Conservation (phyloP, 1,140 invertebrate genomes). For the Orchestia grillus region DNA sequence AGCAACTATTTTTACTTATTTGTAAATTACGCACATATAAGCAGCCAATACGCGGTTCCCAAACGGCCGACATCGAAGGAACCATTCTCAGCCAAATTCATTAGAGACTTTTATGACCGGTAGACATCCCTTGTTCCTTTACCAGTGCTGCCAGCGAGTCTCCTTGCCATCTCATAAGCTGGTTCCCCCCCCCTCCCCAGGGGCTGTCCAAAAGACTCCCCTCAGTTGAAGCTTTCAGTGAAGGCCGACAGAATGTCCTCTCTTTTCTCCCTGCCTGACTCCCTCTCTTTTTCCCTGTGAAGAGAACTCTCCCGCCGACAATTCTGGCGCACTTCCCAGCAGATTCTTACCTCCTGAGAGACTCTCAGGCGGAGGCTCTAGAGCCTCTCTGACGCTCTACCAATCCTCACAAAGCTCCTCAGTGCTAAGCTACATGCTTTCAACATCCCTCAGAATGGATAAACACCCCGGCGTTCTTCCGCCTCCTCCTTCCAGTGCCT, state of each 20-base stretch:
- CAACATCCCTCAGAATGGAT: conserved; percentile 54
- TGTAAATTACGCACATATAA: no score
- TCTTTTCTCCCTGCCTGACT: background rate
- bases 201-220: background rate
- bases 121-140: background rate
- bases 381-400: background rate
- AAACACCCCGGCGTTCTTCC: background rate
- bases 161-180: background rate
- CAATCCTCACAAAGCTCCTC: conserved; percentile 31
- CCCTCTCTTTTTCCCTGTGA: background rate
- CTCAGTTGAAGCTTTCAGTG: conserved; percentile 7
- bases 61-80: no score
- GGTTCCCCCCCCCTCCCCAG: background rate
- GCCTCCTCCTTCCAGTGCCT: background rate
- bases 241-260: background rate
- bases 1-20: no score
- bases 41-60: no score
- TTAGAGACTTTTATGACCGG: background rate
- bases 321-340: conserved; percentile 43
- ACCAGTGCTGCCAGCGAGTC: background rate
- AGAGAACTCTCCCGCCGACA: conserved; percentile 23
- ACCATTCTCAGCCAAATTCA: background rate
- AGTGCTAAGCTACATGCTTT: conserved; percentile 28
- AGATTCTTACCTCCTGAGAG: conserved; percentile 39
- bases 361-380: conserved; percentile 39